Evolutionary conservation across 2,888 invertebrate species (phyloP).

Genomic region (Globia sparganii): DNA sequence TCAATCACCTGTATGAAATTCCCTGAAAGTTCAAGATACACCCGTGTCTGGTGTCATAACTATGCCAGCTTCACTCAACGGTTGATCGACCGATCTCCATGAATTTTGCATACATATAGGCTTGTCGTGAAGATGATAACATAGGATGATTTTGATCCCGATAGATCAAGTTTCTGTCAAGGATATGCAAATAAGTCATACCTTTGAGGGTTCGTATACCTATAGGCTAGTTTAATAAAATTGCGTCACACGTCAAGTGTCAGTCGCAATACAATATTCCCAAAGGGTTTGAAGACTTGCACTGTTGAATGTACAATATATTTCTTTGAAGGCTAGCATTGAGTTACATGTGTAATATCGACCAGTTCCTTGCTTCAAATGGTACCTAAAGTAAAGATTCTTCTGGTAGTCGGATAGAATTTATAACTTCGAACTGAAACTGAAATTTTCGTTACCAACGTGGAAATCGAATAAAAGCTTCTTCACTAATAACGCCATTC

Average conservation of each 20-base stretch:
- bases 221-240: constrained; percentile 40
- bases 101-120: constrained; percentile 62
- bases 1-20: constrained; percentile 8
- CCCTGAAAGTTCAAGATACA: constrained; percentile 24
- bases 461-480: not conserved
- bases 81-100: constrained; percentile 44
- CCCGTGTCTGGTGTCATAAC: constrained; percentile 37
- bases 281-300: constrained; percentile 13
- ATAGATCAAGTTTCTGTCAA: constrained; percentile 45
- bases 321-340: constrained; percentile 11
- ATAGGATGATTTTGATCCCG: constrained; percentile 49
- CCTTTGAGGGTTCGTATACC: constrained; percentile 24
- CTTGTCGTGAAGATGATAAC: constrained; percentile 49
- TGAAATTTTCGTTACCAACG: not conserved
- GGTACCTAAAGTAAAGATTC: not conserved
- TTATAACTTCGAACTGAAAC: not conserved
- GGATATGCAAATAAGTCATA: constrained; percentile 52
- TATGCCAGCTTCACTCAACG: constrained; percentile 42
- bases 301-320: constrained; percentile 17
- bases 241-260: constrained; percentile 26
- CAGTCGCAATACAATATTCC: constrained; percentile 8
- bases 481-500: not conserved
- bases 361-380: not conserved
- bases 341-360: not conserved
- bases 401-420: not conserved